Evolutionary conservation across 2,797 vertebrate genomes (phyloP), one percentile per base, ranked within the genome.

Genomic region (Ctenochaetus hawaiiensis): DNA sequence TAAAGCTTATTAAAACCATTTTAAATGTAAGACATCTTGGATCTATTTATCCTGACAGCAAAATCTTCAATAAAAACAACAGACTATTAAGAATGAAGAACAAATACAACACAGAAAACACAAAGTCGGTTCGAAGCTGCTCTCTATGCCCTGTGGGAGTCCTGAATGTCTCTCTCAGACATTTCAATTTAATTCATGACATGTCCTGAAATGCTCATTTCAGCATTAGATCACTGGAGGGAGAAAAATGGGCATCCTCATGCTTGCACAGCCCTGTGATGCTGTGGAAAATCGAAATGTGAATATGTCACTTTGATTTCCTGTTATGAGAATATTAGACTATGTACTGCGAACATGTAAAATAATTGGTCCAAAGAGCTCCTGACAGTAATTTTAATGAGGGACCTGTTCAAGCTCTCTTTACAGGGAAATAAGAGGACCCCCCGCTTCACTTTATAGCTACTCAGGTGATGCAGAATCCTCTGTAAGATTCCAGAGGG

Each of bases 261-360:
- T 52, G 69, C 44, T 61, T 51, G 59, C 56, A 80, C 43, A 72
- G 73, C 62, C 3, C 51, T 9, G 63, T 56, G 45, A 77, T 80
- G 77, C 26, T 71, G 77, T 77, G 57, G 72, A 57, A 81, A 87
- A 80, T 65, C n/a, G 6, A 85, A 84, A 77, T 71, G 39, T 53
- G 67, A 67, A 71, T 67, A 59, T 76, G 77, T 80, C 80, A 82
- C 67, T 80, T 80, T 86, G 81, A 90, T 83, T 88, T 85, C 61
- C 48, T 49, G 54, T 80, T 70, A 80, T 65, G 67, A 75, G 61
- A 68, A 82, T 65, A 83, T 86, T 62, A 82, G 43, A 71, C 16
- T 54, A 30, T 59, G 72, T 53, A 64, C 39, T 53, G 65, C 26
- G 69, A 82, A 69, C 72, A 72, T 65, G 69, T 82, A 10, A 81